Evolutionary conservation across 2,888 invertebrate species (phyloP).

Genomic region (Drosophila aldrichi): DNA sequence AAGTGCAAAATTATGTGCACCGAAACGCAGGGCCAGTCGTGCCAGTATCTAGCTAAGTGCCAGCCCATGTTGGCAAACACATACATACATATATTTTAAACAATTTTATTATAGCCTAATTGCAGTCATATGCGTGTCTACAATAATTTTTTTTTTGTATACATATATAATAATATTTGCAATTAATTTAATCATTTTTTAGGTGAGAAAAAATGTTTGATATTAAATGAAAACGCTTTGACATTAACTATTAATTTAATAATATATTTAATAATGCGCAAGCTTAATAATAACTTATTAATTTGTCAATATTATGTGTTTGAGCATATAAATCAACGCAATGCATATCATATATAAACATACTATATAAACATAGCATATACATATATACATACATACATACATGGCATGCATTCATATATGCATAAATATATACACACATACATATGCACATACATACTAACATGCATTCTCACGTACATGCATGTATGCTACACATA

Average conservation of each 20-base stretch:
- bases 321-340: background rate
- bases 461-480: too few relatives aligned
- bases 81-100: constrained; percentile 30
- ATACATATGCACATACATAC: too few relatives aligned
- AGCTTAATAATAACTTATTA: background rate
- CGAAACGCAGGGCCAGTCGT: constrained; percentile 22
- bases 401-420: too few relatives aligned
- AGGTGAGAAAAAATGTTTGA: background rate
- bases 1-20: constrained; percentile 73
- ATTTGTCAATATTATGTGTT: background rate
- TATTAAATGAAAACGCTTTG: background rate
- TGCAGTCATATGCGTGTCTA: constrained; percentile 10
- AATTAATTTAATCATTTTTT: constrained; percentile 14
- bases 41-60: constrained; percentile 23
- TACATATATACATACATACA: too few relatives aligned
- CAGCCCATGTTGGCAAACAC: constrained; percentile 23
- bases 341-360: background rate
- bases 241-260: background rate
- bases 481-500: background rate
- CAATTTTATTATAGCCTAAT: constrained; percentile 15
- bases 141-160: constrained; percentile 29
- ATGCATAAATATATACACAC: too few relatives aligned
- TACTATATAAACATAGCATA: too few relatives aligned
- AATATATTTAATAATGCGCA: background rate
- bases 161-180: background rate